Conservation (phyloP, 2,888 invertebrate genomes). For the Oxyteleia sp. region DNA sequence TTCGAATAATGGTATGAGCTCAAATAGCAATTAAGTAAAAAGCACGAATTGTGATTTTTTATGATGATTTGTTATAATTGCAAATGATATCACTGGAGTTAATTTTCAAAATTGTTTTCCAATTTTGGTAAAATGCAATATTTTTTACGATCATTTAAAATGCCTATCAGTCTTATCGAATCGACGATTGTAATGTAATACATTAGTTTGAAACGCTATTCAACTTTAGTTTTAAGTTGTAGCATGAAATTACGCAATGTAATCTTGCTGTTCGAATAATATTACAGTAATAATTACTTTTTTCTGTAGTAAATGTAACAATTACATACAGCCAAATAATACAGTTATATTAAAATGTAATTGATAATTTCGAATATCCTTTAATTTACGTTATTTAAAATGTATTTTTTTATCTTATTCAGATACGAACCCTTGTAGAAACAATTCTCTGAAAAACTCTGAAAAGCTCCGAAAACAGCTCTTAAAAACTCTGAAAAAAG, state of each 20-base stretch:
- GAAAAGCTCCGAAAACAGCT: too few species aligned
- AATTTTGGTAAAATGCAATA: background rate
- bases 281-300: too few species aligned
- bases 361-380: too few species aligned
- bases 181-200: background rate
- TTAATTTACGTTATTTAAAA: too few species aligned
- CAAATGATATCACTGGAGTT: background rate
- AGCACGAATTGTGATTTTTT: background rate
- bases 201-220: background rate
- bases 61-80: background rate
- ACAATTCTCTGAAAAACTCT: too few species aligned
- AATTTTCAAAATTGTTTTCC: background rate
- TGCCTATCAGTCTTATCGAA: conserved; percentile 23
- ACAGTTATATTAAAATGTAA: too few species aligned
- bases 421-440: too few species aligned
- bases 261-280: conserved; percentile 19
- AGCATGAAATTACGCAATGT: too few species aligned
- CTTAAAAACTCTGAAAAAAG: too few species aligned
- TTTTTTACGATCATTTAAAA: background rate
- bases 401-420: too few species aligned
- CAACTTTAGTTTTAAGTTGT: background rate
- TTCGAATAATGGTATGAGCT: background rate
- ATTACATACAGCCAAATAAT: too few species aligned
- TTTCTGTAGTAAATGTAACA: too few species aligned
- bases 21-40: background rate